Base-by-base conservation (phyloP, 2,888 invertebrate species). In the Emmelina monodactyla region DNA sequence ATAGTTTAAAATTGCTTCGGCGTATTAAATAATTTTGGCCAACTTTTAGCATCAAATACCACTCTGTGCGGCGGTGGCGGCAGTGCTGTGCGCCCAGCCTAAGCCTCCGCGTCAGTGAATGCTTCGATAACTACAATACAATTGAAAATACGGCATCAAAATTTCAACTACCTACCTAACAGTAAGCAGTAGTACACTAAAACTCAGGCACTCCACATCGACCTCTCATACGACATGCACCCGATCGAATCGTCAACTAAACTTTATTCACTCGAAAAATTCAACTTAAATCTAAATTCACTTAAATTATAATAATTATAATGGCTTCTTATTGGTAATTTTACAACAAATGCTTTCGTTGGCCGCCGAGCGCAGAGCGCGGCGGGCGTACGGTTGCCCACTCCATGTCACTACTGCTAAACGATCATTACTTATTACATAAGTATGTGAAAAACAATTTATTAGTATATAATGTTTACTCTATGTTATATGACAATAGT, bases 131-230 rank as follows among this genome's bases (percentile, higher is more conserved):
- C 75, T 78, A 76, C 76, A 49, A 65, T 75, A 75, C 73, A 66
- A 71, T 75, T 67, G 58, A 72, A 73, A 75, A 75, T 75, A 71
- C 70, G 71, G 71, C 71, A 60, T 76, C 71, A 68, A 75, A 76
- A 78, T 75, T 73, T 67, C 72, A 76, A 76, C 76, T 76, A 78
- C 78, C 78, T 78, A 79, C 79, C 79, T 78, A 79, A 78, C 75
- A 75, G 75, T 79, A 78, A 79, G 79, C 79, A 67, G 78, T 71
- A 73, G 75, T 76, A 71, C 67, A 63, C 75, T 75, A 73, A 58
- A 66, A 67, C n/a, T 62, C 79, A 75, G 73, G 71, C 78, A 78
- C 75, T 70, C 76, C 69, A 71, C 73, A 71, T 68, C 67, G 65
- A 75, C 65, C 72, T 75, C 72, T 62, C 75, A 73, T 56, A 64